A percentile compares a stretch with the other conserved stretches of the same genome.
These are phyloP conservation scores for Lagocephalus sceleratus DNA, from an alignment of 2,797 vertebrate species.

Conservation along the genomic window DNA sequence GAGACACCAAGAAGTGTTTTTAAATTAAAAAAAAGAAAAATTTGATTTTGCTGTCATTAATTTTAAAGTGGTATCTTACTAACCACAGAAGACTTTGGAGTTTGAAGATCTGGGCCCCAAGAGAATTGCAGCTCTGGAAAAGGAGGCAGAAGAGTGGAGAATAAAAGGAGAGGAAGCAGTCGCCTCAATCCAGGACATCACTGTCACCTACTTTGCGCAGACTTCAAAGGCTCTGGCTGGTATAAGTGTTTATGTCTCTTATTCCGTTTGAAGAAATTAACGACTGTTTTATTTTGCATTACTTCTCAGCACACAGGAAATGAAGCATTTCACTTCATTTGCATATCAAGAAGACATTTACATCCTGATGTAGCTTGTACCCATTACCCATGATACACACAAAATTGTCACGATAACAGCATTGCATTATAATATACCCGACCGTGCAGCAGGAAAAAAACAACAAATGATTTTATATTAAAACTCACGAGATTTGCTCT, in stretches of 20 bases:
- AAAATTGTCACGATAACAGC: not conserved
- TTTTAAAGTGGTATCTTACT: constrained; percentile 14
- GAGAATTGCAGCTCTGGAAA: constrained; percentile 83
- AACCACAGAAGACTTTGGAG: constrained; percentile 84
- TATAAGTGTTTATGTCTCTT: constrained; percentile 50
- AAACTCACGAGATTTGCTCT: too few relatives aligned
- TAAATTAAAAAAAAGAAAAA: not conserved
- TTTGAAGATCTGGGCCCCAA: constrained; percentile 88
- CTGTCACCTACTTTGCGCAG: constrained; percentile 92
- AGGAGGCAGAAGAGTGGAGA: constrained; percentile 88
- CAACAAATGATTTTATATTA: not conserved
- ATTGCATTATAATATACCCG: not conserved
- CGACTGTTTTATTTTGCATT: constrained; percentile 14
- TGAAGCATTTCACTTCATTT: not conserved
- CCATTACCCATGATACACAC: too few relatives aligned
- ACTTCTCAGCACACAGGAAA: not conserved
- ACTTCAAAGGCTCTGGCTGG: constrained; percentile 87
- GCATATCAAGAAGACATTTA: not conserved
- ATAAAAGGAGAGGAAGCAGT: constrained; percentile 81
- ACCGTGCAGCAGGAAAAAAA: not conserved
- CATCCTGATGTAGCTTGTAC: too few relatives aligned
- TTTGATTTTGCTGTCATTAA: not conserved
- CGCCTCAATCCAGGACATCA: constrained; percentile 91
- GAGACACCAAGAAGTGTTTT: not conserved
- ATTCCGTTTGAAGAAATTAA: too few relatives aligned